Percentiles rank a stretch among this genome's conserved stretches.
Conservation (phyloP, 1,140 invertebrate species). For the Dreissena polymorpha region DNA sequence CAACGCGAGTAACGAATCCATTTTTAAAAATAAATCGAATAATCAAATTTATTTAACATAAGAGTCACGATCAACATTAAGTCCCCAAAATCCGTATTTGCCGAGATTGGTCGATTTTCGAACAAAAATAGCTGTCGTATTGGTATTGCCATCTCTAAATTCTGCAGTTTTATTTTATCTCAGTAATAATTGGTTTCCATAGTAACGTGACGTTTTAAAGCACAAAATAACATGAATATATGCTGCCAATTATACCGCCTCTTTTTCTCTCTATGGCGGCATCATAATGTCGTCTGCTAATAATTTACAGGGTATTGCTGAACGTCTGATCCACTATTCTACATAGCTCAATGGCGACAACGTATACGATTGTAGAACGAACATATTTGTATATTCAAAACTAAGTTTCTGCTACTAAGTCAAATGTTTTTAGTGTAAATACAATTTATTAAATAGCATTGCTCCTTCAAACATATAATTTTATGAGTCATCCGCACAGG, state of each 20-base stretch:
- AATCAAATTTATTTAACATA: neutral
- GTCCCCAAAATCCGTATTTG: neutral
- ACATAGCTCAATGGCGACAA: too few relatives aligned
- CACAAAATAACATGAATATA: constrained; percentile 54
- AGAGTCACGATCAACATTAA: neutral
- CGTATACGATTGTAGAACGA: too few relatives aligned
- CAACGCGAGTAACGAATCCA: neutral
- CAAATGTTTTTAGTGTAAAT: too few relatives aligned
- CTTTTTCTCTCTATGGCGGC: constrained; percentile 38
- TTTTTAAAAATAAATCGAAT: neutral
- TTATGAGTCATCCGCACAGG: too few relatives aligned
- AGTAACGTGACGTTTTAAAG: constrained; percentile 56
- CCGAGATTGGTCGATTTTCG: neutral
- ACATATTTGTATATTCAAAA: too few relatives aligned
- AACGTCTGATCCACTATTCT: constrained; percentile 37
- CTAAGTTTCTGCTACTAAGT: too few relatives aligned
- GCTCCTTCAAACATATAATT: too few relatives aligned
- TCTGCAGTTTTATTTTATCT: constrained; percentile 31
- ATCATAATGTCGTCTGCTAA: constrained; percentile 53
- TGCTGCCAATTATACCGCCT: constrained; percentile 45
- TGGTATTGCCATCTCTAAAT: constrained; percentile 25
- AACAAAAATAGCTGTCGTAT: constrained; percentile 26
- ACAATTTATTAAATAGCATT: too few relatives aligned
- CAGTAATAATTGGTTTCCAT: constrained; percentile 47
- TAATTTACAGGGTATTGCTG: constrained; percentile 28